These are phyloP conservation scores for Smutsia gigantea DNA, from an alignment of 2,797 vertebrate species.

Conservation along the genomic window DNA sequence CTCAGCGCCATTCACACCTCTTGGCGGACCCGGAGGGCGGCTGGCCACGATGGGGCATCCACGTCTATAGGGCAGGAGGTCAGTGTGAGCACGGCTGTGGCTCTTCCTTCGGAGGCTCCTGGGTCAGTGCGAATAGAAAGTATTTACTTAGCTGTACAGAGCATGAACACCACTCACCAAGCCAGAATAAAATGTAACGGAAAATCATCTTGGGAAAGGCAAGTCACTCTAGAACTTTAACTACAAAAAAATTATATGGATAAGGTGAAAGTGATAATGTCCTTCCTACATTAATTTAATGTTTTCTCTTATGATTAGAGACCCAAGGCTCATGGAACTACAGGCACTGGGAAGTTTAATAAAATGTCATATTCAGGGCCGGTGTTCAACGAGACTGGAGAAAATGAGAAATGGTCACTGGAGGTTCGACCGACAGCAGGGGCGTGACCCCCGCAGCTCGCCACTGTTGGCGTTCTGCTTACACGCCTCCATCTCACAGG, in stretches of 20 bases:
- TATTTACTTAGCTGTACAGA: background rate
- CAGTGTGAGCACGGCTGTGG: fast-evolving
- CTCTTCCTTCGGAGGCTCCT: background rate
- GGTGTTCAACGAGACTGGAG: background rate
- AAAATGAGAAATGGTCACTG: background rate
- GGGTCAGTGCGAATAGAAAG: fast-evolving
- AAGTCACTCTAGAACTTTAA: background rate
- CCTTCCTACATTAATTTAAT: background rate
- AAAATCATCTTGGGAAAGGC: background rate
- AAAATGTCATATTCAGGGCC: background rate
- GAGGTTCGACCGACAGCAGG: background rate
- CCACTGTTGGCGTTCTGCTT: fast-evolving
- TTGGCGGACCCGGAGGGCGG: fast-evolving
- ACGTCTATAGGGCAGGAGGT: background rate
- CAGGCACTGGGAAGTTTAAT: background rate
- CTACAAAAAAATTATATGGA: background rate
- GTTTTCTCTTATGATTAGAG: background rate
- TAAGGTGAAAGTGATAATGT: background rate
- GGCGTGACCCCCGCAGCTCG: fast-evolving
- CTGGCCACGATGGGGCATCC: background rate
- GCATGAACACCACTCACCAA: background rate
- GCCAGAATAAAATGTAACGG: background rate
- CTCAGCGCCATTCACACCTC: background rate
- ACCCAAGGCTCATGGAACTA: too few species aligned
- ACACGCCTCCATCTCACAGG: too few species aligned